These are phyloP conservation scores for Rotaria sp. DNA, from an alignment of 2,888 invertebrate species.

Conservation along the genomic window DNA sequence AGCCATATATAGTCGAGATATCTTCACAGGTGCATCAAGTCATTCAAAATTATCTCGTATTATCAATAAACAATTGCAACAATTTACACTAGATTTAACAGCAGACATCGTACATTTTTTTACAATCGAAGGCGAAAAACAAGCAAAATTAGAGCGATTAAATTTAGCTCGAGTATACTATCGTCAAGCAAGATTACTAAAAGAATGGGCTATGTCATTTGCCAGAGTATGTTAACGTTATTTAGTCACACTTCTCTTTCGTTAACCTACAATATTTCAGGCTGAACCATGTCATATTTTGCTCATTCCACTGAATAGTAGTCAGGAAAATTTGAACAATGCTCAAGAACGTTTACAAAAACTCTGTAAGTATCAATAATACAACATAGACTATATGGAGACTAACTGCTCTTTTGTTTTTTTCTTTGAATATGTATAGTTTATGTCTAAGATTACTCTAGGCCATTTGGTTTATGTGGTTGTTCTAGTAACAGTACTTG, in stretches of 20 bases:
- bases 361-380: background rate
- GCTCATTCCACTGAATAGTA: background rate
- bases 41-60: background rate
- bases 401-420: too few species aligned
- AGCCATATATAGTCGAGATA: background rate
- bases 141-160: background rate
- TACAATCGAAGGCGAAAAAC: background rate
- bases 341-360: background rate
- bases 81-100: background rate
- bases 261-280: background rate
- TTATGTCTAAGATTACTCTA: too few species aligned
- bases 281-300: background rate
- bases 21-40: background rate
- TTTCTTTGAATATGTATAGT: too few species aligned
- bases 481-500: too few species aligned
- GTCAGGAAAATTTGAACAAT: background rate
- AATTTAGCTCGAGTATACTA: background rate
- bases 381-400: too few species aligned
- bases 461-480: too few species aligned
- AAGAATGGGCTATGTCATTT: background rate
- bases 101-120: background rate
- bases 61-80: background rate
- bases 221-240: background rate
- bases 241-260: background rate
- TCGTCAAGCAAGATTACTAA: background rate